Evolutionary conservation across 2,888 invertebrate species (phyloP).

Genomic region (Orthonychiurus folsomi): DNA sequence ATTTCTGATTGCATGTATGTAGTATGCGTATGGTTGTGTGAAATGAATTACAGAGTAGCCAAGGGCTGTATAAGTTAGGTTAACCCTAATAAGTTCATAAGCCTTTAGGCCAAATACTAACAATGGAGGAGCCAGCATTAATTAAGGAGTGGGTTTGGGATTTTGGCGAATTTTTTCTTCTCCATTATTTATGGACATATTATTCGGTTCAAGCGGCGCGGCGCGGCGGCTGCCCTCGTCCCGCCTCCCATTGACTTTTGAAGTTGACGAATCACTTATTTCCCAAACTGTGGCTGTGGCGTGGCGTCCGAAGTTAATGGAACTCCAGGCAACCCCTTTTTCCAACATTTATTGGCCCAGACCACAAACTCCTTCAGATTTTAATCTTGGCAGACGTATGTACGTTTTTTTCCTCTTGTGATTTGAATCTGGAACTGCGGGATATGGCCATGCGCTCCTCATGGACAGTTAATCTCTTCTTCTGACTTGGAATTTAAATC

Average conservation of each 20-base stretch:
- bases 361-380: background rate
- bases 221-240: background rate
- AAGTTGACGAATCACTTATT: conserved; percentile 1
- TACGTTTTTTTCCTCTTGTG: background rate
- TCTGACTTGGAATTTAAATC: background rate
- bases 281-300: too few relatives aligned
- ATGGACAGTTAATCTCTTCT: too few relatives aligned
- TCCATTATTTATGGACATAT: background rate
- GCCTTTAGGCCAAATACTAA: too few relatives aligned
- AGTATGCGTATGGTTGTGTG: too few relatives aligned
- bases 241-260: background rate
- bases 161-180: background rate
- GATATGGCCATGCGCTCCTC: background rate
- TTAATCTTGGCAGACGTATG: background rate
- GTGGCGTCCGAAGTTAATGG: background rate
- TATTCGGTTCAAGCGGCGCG: background rate
- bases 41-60: too few relatives aligned
- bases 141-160: too few relatives aligned
- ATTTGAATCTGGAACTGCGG: background rate
- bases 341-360: background rate
- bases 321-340: background rate
- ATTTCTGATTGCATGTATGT: too few relatives aligned
- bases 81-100: too few relatives aligned
- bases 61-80: too few relatives aligned
- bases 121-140: too few relatives aligned